Conservation (phyloP, 2,113 vertebrate genomes). For the Cervus canadensis region DNA sequence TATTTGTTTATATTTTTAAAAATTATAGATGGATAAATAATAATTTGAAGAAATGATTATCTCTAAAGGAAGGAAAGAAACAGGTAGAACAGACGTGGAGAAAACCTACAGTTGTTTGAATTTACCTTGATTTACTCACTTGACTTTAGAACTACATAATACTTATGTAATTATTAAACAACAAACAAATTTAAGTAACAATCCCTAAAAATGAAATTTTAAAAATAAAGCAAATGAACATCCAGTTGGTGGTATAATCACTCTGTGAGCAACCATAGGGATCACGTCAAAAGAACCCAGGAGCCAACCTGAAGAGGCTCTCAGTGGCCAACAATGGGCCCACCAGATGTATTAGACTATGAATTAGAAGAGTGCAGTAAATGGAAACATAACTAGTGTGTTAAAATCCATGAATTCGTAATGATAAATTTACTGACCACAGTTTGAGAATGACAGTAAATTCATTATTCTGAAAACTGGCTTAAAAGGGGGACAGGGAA, state of each 20-base stretch:
- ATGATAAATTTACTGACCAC: neutral
- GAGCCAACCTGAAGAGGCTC: neutral
- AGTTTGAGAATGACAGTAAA: neutral
- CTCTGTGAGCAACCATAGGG: neutral
- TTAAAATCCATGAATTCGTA: neutral
- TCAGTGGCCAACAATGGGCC: neutral
- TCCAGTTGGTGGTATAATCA: neutral
- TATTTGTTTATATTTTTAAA: neutral
- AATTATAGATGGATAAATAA: neutral
- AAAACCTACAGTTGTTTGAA: slow-evolving; percentile 16
- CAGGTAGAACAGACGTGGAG: neutral
- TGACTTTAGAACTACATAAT: neutral
- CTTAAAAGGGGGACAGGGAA: neutral
- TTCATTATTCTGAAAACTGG: slow-evolving; percentile 16
- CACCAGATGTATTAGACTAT: neutral
- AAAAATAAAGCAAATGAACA: neutral
- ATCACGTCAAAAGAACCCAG: neutral
- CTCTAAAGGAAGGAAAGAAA: neutral
- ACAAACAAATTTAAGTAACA: neutral
- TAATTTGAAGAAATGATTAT: neutral
- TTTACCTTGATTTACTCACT: neutral
- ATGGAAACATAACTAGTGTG: neutral
- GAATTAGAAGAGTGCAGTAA: neutral
- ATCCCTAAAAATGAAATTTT: neutral
- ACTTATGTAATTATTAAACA: neutral